phyloP scores from a whole-genome alignment of 1,140 invertebrate genomes.

The Aricia agestis region DNA sequence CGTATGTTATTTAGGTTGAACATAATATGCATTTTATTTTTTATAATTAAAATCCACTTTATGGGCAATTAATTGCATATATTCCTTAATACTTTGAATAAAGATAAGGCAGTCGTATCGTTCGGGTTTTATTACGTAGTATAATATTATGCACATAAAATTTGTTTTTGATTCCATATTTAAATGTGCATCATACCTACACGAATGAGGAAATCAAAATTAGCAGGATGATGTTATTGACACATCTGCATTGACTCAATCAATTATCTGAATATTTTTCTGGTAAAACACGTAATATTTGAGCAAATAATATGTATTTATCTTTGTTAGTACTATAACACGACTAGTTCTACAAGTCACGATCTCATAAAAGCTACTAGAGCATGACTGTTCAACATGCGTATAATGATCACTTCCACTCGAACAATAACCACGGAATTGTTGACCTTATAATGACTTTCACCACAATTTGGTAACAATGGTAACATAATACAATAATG shows the following conservation, averaged over 20 bases:
- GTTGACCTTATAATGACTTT: conserved; percentile 54
- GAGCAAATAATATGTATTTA: too few species aligned
- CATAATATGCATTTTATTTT: not conserved
- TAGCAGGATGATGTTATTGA: not conserved
- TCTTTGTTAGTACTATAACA: not conserved
- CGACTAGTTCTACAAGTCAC: conserved; percentile 32
- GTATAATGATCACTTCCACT: conserved; percentile 72
- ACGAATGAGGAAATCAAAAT: not conserved
- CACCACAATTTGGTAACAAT: conserved; percentile 50
- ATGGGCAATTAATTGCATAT: conserved; percentile 4
- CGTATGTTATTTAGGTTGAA: conserved; percentile 22
- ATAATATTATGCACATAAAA: not conserved
- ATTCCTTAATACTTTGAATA: conserved; percentile 4
- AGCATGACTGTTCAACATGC: conserved; percentile 55
- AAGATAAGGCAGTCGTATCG: not conserved
- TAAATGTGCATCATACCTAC: not conserved
- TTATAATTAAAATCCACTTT: conserved; percentile 11
- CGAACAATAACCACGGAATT: conserved; percentile 64
- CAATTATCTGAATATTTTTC: not conserved
- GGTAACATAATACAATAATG: conserved; percentile 38
- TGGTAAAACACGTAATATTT: too few species aligned
- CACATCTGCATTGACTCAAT: conserved; percentile 8
- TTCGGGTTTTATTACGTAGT: not conserved
- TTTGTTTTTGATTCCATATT: conserved; percentile 1
- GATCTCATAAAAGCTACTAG: conserved; percentile 55